Base-by-base conservation (phyloP, 2,888 invertebrate genomes). In the Prenolepis imparis region DNA sequence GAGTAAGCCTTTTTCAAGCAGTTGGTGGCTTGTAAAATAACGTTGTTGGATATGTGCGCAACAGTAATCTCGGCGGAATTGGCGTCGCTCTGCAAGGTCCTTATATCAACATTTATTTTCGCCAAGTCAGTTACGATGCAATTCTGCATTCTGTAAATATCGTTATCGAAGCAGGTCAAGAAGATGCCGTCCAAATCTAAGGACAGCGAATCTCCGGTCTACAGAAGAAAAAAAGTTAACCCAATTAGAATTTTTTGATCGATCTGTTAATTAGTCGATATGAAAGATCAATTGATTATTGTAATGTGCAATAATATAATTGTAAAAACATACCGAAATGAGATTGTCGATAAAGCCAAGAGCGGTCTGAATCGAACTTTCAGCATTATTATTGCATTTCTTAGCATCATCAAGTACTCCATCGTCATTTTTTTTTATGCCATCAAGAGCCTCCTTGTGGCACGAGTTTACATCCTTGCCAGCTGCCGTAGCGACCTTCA, bases 261-360 rank as follows among this genome's bases (percentile, higher is more conserved):
- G 21, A 21, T n/a, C n/a, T 28, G 28, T 3, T 48, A 74, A 63
- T 75, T 75, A 75, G 6, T 52, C n/a, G n/a, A 44, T 3, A 52
- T n/a, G n/a, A 6, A 52, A n/a, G 1, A 64, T 39, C 15, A 3
- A 21, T 57, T 32, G 12, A 52, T 70, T 32, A 52, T 70, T 32
- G 52, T 12, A 32, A 39, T 15, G 21, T 24, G 6, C 28, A 32
- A 63, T 18, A 32, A 73, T 1, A 28, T 28, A 28, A 4, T 48
- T n/a, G 5, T 63, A 3, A 48, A 21, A 77, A 41, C 55, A n/a
- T 52, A 64, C 74, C 48, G 3, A 32, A 18, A 64, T 18, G 6
- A 64, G 66, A 75, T 24, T 64, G 3, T 52, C 11, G 6, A 75
- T 15, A 52, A 75, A 66, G 11, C 74, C 36, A 12, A 75, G 74